Percentiles rank a stretch among this genome's conserved stretches.
Conservation (phyloP, 1,140 invertebrate genomes). For the Nephila pilipes region DNA sequence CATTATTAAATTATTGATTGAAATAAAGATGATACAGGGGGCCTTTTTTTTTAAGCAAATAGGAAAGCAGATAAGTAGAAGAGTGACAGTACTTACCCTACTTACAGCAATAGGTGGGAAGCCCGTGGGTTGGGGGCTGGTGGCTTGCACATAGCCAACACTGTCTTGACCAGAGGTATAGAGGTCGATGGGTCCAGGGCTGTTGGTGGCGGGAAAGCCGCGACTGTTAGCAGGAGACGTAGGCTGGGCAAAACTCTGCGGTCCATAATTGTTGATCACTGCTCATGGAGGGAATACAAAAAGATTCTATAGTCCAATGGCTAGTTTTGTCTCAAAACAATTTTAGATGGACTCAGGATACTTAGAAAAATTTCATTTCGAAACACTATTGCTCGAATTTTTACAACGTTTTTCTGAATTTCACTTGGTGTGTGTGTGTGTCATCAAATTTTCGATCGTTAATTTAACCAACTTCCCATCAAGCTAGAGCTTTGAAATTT, state of each 20-base stretch:
- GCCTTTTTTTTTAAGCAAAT: too few species aligned
- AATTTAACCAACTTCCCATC: too few species aligned
- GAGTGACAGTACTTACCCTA: constrained; percentile 83
- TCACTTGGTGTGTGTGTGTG: too few species aligned
- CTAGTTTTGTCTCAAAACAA: neutral
- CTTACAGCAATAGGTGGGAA: constrained; percentile 91
- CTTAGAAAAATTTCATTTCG: too few species aligned
- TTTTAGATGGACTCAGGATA: too few species aligned
- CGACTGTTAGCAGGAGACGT: constrained; percentile 87
- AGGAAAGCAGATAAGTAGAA: neutral
- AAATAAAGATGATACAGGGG: too few species aligned
- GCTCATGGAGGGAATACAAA: constrained; percentile 78
- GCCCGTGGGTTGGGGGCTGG: constrained; percentile 92
- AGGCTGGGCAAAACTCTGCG: constrained; percentile 87
- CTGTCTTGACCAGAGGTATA: constrained; percentile 91
- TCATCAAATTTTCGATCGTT: too few species aligned
- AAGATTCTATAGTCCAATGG: neutral
- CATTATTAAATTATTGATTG: too few species aligned
- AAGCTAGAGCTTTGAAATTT: too few species aligned
- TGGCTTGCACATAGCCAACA: constrained; percentile 94
- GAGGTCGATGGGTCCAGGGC: constrained; percentile 90
- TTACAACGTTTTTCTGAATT: too few species aligned
- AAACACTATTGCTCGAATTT: too few species aligned
- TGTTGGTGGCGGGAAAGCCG: constrained; percentile 93
- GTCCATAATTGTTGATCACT: constrained; percentile 97